Evolutionary conservation across 2,113 vertebrate species (phyloP).

Genomic region (Casuarius casuarius): DNA sequence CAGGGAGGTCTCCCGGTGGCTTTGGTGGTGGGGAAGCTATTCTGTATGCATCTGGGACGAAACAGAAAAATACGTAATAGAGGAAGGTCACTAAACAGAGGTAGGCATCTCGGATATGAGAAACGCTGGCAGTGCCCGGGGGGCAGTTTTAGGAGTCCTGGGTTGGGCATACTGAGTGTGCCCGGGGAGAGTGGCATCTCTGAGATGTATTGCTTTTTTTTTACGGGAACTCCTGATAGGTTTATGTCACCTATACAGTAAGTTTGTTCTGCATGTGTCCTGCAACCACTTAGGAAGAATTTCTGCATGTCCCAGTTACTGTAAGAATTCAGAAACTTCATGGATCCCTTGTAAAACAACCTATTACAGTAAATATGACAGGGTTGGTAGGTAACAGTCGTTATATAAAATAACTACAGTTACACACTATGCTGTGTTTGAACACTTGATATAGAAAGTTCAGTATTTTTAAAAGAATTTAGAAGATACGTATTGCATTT

Average conservation of each 20-base stretch:
- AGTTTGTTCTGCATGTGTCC: not conserved
- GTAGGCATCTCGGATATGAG: not conserved
- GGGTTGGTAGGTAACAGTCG: not conserved
- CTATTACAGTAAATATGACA: not conserved
- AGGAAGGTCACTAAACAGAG: rapidly evolving
- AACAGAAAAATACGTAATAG: not conserved
- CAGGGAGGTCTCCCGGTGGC: not conserved
- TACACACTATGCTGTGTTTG: not conserved
- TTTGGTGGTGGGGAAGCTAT: not conserved
- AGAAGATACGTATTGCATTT: not conserved
- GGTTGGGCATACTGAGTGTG: not conserved
- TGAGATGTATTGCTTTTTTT: not conserved
- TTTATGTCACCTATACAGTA: rapidly evolving
- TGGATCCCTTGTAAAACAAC: not conserved
- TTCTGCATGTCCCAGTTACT: not conserved
- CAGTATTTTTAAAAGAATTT: not conserved
- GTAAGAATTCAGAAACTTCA: not conserved
- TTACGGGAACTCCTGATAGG: not conserved
- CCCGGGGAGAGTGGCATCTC: not conserved
- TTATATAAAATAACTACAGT: not conserved
- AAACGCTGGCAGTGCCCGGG: not conserved
- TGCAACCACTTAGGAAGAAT: not conserved
- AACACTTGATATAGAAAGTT: not conserved
- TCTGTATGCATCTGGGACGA: not conserved
- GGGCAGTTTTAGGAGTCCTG: not conserved